Conservation (phyloP, 2,113 vertebrate species). For the Nansenia antarctica region DNA sequence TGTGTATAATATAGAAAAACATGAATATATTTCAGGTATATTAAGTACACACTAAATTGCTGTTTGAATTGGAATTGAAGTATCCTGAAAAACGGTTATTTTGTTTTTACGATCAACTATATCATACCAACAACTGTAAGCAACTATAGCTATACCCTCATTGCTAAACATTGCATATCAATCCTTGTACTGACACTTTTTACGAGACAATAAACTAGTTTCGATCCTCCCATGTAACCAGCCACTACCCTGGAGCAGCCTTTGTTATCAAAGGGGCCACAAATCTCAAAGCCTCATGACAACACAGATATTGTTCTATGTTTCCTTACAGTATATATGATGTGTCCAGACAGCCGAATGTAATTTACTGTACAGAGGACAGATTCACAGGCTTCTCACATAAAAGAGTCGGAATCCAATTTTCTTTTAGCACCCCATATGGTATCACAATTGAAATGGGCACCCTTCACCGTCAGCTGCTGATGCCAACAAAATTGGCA, state of each 20-base stretch:
- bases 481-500: constrained; percentile 83
- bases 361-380: not conserved
- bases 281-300: constrained; percentile 21
- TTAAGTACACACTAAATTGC: too few relatives aligned
- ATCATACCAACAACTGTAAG: too few relatives aligned
- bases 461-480: constrained; percentile 82
- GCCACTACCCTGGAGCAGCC: not conserved
- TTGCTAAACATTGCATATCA: too few relatives aligned
- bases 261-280: constrained; percentile 25
- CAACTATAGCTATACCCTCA: too few relatives aligned
- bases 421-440: constrained; percentile 79
- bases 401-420: constrained; percentile 63
- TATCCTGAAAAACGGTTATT: too few relatives aligned
- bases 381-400: constrained; percentile 21
- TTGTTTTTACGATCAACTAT: too few relatives aligned
- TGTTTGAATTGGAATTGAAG: too few relatives aligned
- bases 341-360: constrained; percentile 6
- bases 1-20: too few relatives aligned
- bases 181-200: too few relatives aligned
- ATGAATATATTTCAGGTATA: too few relatives aligned
- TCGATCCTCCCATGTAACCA: too few relatives aligned
- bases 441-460: constrained; percentile 79
- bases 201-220: too few relatives aligned
- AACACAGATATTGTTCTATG: not conserved
- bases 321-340: not conserved